Evolutionary conservation across 2,113 vertebrate species (phyloP), one percentile per base, ranked within the genome.

Genomic region (Catharus bicknelli): DNA sequence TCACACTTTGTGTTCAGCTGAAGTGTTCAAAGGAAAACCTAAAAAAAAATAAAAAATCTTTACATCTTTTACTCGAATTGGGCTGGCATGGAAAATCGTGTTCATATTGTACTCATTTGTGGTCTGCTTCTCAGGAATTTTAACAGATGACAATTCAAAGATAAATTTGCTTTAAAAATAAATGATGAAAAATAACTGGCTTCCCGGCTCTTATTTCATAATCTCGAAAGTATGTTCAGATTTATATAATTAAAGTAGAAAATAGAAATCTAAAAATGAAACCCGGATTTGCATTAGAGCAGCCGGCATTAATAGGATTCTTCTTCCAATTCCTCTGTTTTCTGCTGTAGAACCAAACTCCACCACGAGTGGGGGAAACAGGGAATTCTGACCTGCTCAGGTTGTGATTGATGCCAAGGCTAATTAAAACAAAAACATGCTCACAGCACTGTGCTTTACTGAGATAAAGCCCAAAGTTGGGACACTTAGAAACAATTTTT

Each of bases 101-200:
- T 94, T 96, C 95, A 95, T 95, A 92, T 96, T 96, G 96, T 92
- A 96, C 84, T 93, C 86, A 95, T 96, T 96, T 96, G 94, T 95
- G 94, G 94, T 95, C 87, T 96, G 84, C 91, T 93, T 69, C 91
- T 93, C 89, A 81, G 84, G 95, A 96, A 93, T 96, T 94, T 87
- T 82, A 95, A 94, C 92, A 93, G 89, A 95, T 96, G 96, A 96
- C 94, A 96, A 96, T 94, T 94, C 93, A 95, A 95, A 96, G 94
- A 96, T 95, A 95, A 96, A 96, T 96, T 91, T 91, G 93, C 91
- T 96, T 96, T 96, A 96, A 96, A 96, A 96, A 95, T 96, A 95
- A 95, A 96, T 86, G 91, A 94, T 94, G 90, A 96, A 95, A 90
- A 96, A 95, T 96, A 96, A 92, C 95, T 95, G 93, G 94, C 94